A percentile compares a stretch with the other conserved stretches of the same genome.
Conservation (phyloP, 2,113 vertebrate genomes). For the Fulmarus glacialis region DNA sequence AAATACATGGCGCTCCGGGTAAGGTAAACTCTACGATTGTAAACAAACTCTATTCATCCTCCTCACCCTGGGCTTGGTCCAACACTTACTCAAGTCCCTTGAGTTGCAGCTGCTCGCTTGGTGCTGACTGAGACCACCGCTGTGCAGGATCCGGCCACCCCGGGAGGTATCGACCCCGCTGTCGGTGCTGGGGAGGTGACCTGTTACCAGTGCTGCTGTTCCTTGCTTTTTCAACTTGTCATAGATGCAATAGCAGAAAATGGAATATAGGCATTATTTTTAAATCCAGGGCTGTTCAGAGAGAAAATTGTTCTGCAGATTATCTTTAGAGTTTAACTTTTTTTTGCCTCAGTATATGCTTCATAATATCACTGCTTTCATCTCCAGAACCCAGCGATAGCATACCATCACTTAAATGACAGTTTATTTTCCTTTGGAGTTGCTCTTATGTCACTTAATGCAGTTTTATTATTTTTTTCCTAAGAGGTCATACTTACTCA, state of each 20-base stretch:
- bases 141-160: not conserved
- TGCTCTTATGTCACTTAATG: not conserved
- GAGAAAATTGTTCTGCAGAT: not conserved
- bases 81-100: rapidly evolving
- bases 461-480: not conserved
- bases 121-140: not conserved
- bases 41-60: not conserved
- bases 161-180: rapidly evolving
- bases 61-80: not conserved
- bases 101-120: not conserved
- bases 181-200: not conserved
- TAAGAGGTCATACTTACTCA: not conserved
- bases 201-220: rapidly evolving
- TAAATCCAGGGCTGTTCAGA: not conserved
- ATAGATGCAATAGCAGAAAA: not conserved
- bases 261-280: not conserved
- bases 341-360: not conserved
- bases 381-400: not conserved
- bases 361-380: not conserved
- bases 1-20: not conserved
- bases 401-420: not conserved
- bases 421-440: not conserved
- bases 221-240: not conserved
- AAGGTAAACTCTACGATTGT: not conserved
- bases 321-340: not conserved